Evolutionary conservation across 2,888 invertebrate genomes (phyloP).

Genomic region (Biston stratarius): DNA sequence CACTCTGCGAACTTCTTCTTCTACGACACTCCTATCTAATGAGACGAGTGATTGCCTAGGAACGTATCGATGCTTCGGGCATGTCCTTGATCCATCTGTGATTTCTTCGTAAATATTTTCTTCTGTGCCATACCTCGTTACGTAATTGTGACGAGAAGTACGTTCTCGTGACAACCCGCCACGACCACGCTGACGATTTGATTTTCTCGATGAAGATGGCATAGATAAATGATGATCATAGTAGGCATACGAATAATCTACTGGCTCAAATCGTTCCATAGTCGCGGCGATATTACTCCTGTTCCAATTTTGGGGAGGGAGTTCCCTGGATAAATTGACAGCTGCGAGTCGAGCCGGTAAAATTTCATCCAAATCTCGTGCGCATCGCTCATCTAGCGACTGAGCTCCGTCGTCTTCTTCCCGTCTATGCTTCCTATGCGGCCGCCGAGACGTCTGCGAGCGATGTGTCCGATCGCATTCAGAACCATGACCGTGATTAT

Average conservation of each 20-base stretch:
- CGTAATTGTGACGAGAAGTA: constrained; percentile 89
- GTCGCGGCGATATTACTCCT: constrained; percentile 88
- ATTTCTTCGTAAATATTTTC: constrained; percentile 95
- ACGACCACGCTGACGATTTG: constrained; percentile 77
- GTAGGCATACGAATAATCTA: constrained; percentile 94
- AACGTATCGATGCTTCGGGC: constrained; percentile 80
- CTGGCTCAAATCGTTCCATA: constrained; percentile 88
- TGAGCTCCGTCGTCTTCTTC: constrained; percentile 81
- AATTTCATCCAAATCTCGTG: constrained; percentile 82
- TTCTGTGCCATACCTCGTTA: constrained; percentile 93
- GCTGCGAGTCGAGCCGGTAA: constrained; percentile 82
- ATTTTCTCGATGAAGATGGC: constrained; percentile 83
- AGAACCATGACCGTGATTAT: constrained; percentile 70
- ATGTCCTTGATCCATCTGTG: constrained; percentile 87
- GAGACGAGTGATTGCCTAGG: constrained; percentile 88
- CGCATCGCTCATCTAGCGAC: constrained; percentile 80
- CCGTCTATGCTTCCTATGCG: constrained; percentile 71
- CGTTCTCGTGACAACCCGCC: constrained; percentile 77
- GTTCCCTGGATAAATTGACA: constrained; percentile 76
- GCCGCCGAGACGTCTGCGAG: constrained; percentile 75
- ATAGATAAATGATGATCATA: constrained; percentile 91
- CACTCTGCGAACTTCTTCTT: constrained; percentile 94
- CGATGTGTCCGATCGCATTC: constrained; percentile 76
- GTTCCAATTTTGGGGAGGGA: constrained; percentile 85
- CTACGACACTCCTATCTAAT: constrained; percentile 90